phyloP scores from a whole-genome alignment of 2,888 invertebrate genomes.

The Epirrita christyi region DNA sequence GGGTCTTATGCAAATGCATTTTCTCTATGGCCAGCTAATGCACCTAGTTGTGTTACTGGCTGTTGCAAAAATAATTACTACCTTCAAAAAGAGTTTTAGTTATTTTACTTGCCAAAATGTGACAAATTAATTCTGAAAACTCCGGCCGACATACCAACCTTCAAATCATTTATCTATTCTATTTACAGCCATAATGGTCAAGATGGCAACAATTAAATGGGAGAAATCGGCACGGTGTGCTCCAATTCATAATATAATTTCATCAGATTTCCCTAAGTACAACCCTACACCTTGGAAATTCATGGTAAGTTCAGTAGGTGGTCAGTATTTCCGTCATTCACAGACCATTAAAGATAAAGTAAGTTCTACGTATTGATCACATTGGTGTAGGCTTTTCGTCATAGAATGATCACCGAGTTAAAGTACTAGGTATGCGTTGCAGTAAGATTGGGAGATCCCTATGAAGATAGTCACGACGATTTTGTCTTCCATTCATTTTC shows the following conservation, averaged over 20 bases:
- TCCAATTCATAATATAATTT: conserved; percentile 82
- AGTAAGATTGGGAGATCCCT: too few species aligned
- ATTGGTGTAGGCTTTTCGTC: too few species aligned
- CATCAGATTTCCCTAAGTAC: conserved; percentile 81
- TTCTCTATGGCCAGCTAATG: too few species aligned
- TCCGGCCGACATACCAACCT: conserved; percentile 3
- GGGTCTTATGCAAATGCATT: too few species aligned
- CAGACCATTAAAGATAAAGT: too few species aligned
- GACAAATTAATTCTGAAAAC: conserved; percentile 18
- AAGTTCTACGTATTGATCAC: too few species aligned
- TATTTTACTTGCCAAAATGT: neutral
- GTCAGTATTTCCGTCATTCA: too few species aligned
- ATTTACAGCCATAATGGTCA: conserved; percentile 58
- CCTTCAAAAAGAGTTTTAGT: too few species aligned
- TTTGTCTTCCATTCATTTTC: too few species aligned
- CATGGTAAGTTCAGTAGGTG: conserved; percentile 61
- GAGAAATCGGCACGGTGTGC: conserved; percentile 70
- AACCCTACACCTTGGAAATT: conserved; percentile 82
- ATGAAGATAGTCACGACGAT: too few species aligned
- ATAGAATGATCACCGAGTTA: too few species aligned
- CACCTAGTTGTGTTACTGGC: conserved; percentile 14
- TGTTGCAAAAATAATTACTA: neutral
- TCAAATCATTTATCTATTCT: conserved; percentile 1
- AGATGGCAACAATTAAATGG: conserved; percentile 77
- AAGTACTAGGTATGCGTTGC: too few species aligned